Conservation (phyloP, 2,888 invertebrate genomes). For the Ferrisia virgata region DNA sequence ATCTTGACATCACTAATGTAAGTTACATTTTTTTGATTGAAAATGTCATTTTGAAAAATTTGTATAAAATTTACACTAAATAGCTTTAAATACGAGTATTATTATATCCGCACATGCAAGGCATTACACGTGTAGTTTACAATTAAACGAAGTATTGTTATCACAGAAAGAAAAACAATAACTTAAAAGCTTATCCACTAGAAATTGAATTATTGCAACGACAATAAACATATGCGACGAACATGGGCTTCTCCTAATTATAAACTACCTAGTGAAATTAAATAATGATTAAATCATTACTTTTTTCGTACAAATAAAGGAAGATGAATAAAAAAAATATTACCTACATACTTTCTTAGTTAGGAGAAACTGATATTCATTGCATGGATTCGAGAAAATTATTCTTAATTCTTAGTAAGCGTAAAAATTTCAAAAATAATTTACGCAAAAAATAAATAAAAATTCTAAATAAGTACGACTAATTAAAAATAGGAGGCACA, state of each 20-base stretch:
- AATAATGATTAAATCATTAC: no score
- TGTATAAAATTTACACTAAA: not conserved
- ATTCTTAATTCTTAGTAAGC: constrained; percentile 18
- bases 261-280: not conserved
- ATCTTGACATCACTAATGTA: not conserved
- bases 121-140: no score
- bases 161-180: not conserved
- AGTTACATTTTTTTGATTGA: not conserved
- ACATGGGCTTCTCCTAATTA: not conserved
- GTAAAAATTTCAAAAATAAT: constrained; percentile 7
- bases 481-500: constrained; percentile 5
- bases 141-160: not conserved
- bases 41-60: not conserved
- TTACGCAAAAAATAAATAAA: not conserved
- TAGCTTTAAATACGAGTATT: not conserved
- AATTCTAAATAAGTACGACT: not conserved
- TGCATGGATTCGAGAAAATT: not conserved
- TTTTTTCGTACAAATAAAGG: not conserved
- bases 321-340: not conserved
- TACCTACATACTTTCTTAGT: not conserved
- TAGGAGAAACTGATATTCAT: constrained; percentile 34
- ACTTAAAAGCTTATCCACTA: not conserved
- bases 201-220: not conserved
- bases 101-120: no score
- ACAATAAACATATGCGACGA: not conserved